A percentile compares a stretch with the other conserved stretches of the same genome.
Evolutionary conservation across 1,140 invertebrate species (phyloP).

Genomic region (Eubasilissa regina): DNA sequence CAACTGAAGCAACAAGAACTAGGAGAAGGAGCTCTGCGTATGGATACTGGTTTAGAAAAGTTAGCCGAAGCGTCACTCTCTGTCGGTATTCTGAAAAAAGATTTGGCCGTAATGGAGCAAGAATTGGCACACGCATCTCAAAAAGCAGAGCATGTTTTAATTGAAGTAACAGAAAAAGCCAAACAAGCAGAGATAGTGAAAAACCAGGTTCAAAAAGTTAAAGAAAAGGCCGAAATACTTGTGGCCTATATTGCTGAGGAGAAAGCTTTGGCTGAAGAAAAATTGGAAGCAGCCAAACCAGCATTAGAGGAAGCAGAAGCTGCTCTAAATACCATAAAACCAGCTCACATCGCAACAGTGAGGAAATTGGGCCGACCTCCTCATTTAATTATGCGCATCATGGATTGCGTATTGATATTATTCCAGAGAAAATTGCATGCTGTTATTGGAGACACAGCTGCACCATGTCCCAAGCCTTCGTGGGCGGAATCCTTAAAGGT

Average conservation of each 20-base stretch:
- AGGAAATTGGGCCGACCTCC: constrained; percentile 95
- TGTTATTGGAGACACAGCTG: constrained; percentile 84
- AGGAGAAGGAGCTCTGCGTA: constrained; percentile 89
- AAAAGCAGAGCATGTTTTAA: constrained; percentile 90
- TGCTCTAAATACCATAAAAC: constrained; percentile 96
- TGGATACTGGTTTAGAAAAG: constrained; percentile 95
- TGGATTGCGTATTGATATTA: constrained; percentile 96
- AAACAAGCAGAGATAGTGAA: constrained; percentile 96
- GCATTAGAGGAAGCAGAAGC: constrained; percentile 95
- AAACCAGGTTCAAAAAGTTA: constrained; percentile 95
- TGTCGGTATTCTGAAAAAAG: constrained; percentile 91
- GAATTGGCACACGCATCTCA: constrained; percentile 90
- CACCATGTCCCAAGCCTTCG: constrained; percentile 91
- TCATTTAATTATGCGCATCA: constrained; percentile 97
- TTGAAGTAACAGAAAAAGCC: constrained; percentile 91
- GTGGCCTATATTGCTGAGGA: constrained; percentile 93
- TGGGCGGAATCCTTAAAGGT: constrained; percentile 97
- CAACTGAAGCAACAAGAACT: constrained; percentile 90
- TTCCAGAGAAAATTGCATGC: constrained; percentile 92
- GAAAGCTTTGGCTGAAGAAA: constrained; percentile 91
- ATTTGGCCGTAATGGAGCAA: constrained; percentile 94
- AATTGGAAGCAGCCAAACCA: constrained; percentile 92
- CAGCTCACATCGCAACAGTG: constrained; percentile 96
- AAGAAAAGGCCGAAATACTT: constrained; percentile 94
- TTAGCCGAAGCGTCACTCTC: constrained; percentile 94